Evolutionary conservation across 2,797 vertebrate species (phyloP).

Genomic region (Sardinella longiceps): DNA sequence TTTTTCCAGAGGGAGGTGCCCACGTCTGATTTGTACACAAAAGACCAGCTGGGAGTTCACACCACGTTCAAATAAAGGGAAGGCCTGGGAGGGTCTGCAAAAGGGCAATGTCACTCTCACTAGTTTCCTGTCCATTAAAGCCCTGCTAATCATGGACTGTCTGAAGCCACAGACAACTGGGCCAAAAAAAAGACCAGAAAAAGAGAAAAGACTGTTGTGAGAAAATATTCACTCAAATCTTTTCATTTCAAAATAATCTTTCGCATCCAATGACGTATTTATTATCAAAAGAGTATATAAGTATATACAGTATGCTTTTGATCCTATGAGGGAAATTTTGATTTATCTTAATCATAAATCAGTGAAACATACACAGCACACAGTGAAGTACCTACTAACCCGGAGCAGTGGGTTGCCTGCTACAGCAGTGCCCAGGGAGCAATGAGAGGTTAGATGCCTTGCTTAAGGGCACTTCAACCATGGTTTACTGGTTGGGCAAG

Average conservation of each 20-base stretch:
- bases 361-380: too few species aligned
- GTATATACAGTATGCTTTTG: too few species aligned
- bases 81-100: conserved; percentile 51
- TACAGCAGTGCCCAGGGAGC: too few species aligned
- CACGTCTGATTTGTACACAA: conserved; percentile 63
- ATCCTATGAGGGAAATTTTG: too few species aligned
- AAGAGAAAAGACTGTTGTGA: background rate
- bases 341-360: too few species aligned
- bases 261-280: background rate
- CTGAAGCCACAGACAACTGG: background rate
- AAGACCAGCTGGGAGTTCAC: conserved; percentile 67
- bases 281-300: background rate
- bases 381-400: too few species aligned
- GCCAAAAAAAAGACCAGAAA: background rate
- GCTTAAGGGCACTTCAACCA: too few species aligned
- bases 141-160: background rate
- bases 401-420: too few species aligned
- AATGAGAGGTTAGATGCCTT: too few species aligned
- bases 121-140: conserved; percentile 60
- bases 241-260: background rate
- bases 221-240: background rate
- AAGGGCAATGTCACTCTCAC: conserved; percentile 51
- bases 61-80: conserved; percentile 64
- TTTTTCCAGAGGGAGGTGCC: conserved; percentile 69
- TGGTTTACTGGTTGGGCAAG: too few species aligned